Percentiles rank a stretch among this genome's conserved stretches.
These are phyloP conservation scores for Trachurus trachurus DNA, from an alignment of 2,797 vertebrate species.

Conservation along the genomic window DNA sequence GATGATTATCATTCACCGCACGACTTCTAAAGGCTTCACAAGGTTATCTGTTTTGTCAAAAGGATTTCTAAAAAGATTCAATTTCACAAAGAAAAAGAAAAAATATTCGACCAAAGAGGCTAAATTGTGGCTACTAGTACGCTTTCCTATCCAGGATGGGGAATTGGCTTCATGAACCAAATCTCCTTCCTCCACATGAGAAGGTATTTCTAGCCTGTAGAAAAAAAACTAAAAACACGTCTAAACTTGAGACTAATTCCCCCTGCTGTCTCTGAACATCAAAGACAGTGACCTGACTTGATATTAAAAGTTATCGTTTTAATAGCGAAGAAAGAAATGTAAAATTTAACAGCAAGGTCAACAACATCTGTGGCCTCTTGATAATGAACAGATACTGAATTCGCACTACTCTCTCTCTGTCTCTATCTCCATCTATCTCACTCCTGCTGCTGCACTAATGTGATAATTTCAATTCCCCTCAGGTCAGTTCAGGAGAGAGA, in stretches of 20 bases:
- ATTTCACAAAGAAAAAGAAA: neutral
- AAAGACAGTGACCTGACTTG: neutral
- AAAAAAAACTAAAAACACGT: neutral
- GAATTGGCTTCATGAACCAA: neutral
- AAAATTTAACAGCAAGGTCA: constrained; percentile 10
- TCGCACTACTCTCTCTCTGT: neutral
- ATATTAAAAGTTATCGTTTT: neutral
- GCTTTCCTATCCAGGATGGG: neutral
- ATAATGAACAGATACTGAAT: constrained; percentile 12
- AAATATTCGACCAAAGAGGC: neutral
- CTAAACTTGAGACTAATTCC: neutral
- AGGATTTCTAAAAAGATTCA: neutral
- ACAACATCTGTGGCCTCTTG: neutral
- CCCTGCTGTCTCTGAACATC: neutral
- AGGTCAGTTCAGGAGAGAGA: neutral
- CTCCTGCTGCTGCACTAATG: neutral
- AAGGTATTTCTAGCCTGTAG: too few species aligned
- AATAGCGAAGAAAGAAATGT: neutral
- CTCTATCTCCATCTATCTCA: neutral
- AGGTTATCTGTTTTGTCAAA: neutral
- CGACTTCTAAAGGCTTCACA: neutral
- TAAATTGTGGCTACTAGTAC: neutral
- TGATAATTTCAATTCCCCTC: constrained; percentile 9
- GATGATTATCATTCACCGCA: too few species aligned
- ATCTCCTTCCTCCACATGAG: constrained; percentile 9